These are phyloP conservation scores for Xanthia icteritia DNA, from an alignment of 2,888 invertebrate species.

Conservation along the genomic window DNA sequence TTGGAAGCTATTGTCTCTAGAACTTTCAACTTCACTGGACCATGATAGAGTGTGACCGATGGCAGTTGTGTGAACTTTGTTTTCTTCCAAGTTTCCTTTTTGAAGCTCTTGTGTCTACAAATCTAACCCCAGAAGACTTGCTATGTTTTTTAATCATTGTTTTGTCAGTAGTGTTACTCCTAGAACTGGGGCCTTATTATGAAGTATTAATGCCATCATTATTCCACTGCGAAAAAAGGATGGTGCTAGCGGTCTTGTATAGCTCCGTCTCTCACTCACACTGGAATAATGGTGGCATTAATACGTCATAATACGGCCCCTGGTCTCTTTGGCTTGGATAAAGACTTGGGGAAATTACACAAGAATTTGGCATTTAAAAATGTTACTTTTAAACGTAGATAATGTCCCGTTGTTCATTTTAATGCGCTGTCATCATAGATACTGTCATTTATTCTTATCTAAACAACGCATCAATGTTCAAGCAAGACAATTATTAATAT, in stretches of 20 bases:
- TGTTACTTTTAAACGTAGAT: constrained; percentile 1
- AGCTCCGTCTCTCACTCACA: too few species aligned
- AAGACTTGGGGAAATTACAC: not conserved
- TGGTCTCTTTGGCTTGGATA: not conserved
- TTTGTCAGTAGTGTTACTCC: not conserved
- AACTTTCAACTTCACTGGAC: constrained; percentile 63
- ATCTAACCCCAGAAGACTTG: not conserved
- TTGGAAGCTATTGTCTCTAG: constrained; percentile 60
- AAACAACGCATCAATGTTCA: constrained; percentile 27
- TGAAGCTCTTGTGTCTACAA: not conserved
- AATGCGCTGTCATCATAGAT: constrained; percentile 13
- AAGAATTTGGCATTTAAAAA: constrained; percentile 9
- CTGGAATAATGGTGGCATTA: too few species aligned
- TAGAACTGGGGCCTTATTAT: too few species aligned
- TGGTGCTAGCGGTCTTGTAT: too few species aligned
- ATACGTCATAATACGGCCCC: too few species aligned
- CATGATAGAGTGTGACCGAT: constrained; percentile 52
- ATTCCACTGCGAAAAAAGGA: too few species aligned
- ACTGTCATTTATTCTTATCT: constrained; percentile 39
- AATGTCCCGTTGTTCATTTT: constrained; percentile 30
- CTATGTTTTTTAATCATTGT: not conserved
- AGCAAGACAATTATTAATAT: constrained; percentile 27
- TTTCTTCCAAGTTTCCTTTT: constrained; percentile 25
- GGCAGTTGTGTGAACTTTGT: constrained; percentile 44
- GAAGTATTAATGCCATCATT: too few species aligned